These are phyloP conservation scores for Podarcis lilfordi DNA, from an alignment of 2,797 vertebrate genomes.

Conservation along the genomic window DNA sequence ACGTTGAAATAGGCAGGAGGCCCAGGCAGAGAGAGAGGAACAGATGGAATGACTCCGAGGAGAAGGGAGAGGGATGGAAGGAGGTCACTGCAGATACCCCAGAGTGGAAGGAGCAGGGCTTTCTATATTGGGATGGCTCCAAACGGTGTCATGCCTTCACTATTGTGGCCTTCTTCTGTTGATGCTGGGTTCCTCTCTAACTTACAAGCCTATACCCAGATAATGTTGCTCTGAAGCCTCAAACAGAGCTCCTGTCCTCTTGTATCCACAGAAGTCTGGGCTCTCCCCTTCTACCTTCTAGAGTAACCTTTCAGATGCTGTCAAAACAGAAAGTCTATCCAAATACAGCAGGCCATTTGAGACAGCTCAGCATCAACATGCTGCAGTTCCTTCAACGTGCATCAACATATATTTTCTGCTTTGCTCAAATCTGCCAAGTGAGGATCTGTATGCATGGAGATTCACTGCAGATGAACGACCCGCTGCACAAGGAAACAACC, in stretches of 20 bases:
- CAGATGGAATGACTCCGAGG: background rate
- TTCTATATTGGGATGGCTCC: conserved; percentile 17
- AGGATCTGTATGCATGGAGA: background rate
- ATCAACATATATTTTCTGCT: too few species aligned
- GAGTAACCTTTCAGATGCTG: background rate
- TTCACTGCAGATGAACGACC: background rate
- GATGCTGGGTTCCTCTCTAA: background rate
- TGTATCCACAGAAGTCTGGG: background rate
- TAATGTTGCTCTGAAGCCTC: fast-evolving
- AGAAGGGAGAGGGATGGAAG: background rate
- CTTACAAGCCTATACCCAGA: background rate
- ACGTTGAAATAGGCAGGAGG: conserved; percentile 44
- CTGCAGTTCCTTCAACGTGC: background rate
- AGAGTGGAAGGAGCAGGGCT: background rate
- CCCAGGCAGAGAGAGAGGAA: background rate
- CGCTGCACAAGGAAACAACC: background rate
- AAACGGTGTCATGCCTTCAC: background rate
- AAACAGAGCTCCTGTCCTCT: background rate
- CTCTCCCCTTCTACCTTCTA: background rate
- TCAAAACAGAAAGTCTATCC: background rate
- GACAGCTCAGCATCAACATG: background rate
- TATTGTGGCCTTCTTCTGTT: background rate
- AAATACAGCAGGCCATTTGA: too few species aligned
- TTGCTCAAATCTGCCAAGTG: background rate
- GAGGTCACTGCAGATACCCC: background rate